A percentile compares a stretch with the other conserved stretches of the same genome.
These are phyloP conservation scores for Galeruca laticollis DNA, from an alignment of 2,888 invertebrate species.

Conservation along the genomic window DNA sequence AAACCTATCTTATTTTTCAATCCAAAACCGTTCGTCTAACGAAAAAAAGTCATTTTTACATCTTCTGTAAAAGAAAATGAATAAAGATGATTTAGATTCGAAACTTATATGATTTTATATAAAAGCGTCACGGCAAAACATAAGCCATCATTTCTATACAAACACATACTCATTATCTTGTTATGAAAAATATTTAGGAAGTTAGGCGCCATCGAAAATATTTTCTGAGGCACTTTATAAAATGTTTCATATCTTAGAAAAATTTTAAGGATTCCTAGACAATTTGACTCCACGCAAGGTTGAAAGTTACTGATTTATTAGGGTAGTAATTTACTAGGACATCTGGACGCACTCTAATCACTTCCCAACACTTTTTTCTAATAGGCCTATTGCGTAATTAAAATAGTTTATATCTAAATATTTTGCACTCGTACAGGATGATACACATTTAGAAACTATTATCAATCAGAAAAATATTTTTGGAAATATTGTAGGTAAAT, in stretches of 20 bases:
- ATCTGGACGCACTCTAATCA: conserved; percentile 32
- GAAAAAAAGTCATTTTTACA: no score
- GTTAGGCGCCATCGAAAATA: conserved; percentile 11
- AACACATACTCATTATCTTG: background rate
- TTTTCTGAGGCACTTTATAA: conserved; percentile 9
- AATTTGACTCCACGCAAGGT: conserved; percentile 37
- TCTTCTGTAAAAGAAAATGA: no score
- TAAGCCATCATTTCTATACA: background rate
- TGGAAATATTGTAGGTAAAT: no score
- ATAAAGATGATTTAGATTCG: no score
- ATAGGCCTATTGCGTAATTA: conserved; percentile 7
- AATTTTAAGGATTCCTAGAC: conserved; percentile 43
- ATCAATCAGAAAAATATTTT: no score
- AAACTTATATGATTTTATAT: no score
- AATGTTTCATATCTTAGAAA: conserved; percentile 36
- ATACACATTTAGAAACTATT: background rate
- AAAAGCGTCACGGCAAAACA: no score
- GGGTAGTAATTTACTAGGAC: conserved; percentile 32
- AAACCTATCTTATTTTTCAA: no score
- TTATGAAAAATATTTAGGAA: conserved; percentile 1
- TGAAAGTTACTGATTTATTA: conserved; percentile 41
- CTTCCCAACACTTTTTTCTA: conserved; percentile 38
- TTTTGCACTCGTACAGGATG: background rate
- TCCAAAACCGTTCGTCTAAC: no score
- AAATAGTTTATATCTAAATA: conserved; percentile 8